Conservation (phyloP, 2,888 invertebrate genomes). For the Neoscelio sp. region DNA sequence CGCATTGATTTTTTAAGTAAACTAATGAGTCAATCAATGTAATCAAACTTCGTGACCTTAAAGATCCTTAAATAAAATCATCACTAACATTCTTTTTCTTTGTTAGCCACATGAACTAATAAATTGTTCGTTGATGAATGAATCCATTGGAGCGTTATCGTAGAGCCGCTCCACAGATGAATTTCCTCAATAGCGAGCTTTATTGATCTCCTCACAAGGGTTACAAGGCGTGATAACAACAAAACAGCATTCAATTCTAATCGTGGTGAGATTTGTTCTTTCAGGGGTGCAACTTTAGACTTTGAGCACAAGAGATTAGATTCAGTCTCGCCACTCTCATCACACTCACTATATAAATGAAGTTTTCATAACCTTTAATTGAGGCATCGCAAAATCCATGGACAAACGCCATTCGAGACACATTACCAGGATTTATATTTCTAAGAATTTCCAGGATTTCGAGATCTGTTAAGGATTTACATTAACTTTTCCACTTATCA, state of each 20-base stretch:
- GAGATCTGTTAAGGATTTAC: neutral
- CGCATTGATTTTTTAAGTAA: no score
- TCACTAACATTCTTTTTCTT: neutral
- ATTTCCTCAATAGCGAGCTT: slow-evolving; percentile 9
- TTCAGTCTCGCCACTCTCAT: neutral
- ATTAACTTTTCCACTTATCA: neutral
- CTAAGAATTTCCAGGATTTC: slow-evolving; percentile 23
- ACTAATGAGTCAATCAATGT: no score
- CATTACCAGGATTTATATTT: slow-evolving; percentile 14
- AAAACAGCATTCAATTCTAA: slow-evolving; percentile 24
- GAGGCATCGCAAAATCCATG: slow-evolving; percentile 70
- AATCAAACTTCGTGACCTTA: no score
- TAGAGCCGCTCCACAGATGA: slow-evolving; percentile 31
- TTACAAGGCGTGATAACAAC: neutral
- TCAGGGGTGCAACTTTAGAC: slow-evolving; percentile 47
- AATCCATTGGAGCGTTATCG: slow-evolving; percentile 34
- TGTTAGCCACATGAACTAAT: neutral
- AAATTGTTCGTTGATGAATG: slow-evolving; percentile 6
- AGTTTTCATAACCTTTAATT: slow-evolving; percentile 68
- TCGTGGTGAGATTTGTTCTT: slow-evolving; percentile 5
- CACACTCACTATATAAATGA: slow-evolving; percentile 58
- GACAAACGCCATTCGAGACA: slow-evolving; percentile 8
- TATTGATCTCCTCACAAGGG: no score
- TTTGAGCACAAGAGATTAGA: slow-evolving; percentile 54
- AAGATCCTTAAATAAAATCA: no score